Evolutionary conservation across 2,113 vertebrate species (phyloP), one percentile per base, ranked within the genome.

Genomic region (Pangasianodon gigas): DNA sequence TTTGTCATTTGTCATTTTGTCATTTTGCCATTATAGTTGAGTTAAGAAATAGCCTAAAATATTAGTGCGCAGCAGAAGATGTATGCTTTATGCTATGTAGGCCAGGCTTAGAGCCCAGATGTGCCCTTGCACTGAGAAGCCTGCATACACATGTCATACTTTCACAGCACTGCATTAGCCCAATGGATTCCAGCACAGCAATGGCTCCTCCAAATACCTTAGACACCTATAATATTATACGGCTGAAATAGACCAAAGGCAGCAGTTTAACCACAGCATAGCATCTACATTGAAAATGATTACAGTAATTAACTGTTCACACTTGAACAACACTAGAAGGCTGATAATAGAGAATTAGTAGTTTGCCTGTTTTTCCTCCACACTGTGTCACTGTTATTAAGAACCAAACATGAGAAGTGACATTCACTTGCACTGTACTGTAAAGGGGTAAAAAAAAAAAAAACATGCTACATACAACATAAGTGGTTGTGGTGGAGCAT

Each of bases 241-340:
- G 37, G 37, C 19, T 75, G 37, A 75, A 75, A 75, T 75, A 75
- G 71, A 44, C 37, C 71, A 75, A 44, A 19, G 71, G 37, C 65
- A 69, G 65, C 65, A 69, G 65, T 75, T 75, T 44, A 75, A 75
- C 37, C 37, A 75, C 18, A 75, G 71, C 37, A 21, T 75, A 44
- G 71, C 71, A 75, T 44, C 37, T 75, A 75, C 18, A 19, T 44
- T 75, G 71, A 75, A 44, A 75, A 75, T 75, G 71, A 75, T 75
- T 75, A 75, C 7, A 75, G 71, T 75, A 75, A 75, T 75, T 75
- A 44, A 75, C 32, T 41, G 32, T 37, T 74, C 69, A 41, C 32
- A 41, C 69, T 74, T 74, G 69, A 74, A 74, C 65, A n/a, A 69
- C 37, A 74, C 37, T 37, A 71, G 32, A n/a, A 71, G 37, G 69